A percentile compares a stretch with the other conserved stretches of the same genome.
Evolutionary conservation across 2,888 invertebrate genomes (phyloP).

Genomic region (Taenaris catops): DNA sequence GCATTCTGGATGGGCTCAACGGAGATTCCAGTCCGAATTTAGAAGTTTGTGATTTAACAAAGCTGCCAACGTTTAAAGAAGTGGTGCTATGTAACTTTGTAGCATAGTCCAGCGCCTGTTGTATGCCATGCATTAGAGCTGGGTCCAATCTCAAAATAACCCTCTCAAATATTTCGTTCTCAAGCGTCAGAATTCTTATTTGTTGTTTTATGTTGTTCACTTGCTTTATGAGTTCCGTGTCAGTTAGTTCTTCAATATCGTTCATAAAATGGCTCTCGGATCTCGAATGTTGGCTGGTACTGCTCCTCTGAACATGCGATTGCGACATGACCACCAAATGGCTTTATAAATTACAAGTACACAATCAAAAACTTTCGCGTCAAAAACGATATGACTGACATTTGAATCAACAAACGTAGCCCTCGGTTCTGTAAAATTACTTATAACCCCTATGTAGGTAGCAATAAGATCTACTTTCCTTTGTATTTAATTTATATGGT

Average conservation of each 20-base stretch:
- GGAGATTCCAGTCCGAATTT: constrained; percentile 40
- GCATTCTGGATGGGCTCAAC: constrained; percentile 43
- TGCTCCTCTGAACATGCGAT: constrained; percentile 35
- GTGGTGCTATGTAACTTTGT: constrained; percentile 43
- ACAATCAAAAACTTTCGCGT: constrained; percentile 11
- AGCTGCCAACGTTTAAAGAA: constrained; percentile 41
- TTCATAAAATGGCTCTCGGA: constrained; percentile 43
- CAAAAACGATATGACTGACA: not conserved
- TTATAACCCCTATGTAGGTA: not conserved
- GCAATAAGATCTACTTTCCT: constrained; percentile 8
- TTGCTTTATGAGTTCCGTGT: constrained; percentile 49
- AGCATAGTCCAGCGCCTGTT: constrained; percentile 59
- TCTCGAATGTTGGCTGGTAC: constrained; percentile 47
- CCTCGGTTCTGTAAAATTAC: not conserved
- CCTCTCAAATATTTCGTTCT: constrained; percentile 75
- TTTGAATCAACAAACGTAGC: not conserved
- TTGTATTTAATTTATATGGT: not conserved
- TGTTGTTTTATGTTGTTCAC: constrained; percentile 49
- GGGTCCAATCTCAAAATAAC: constrained; percentile 68
- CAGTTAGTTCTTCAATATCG: constrained; percentile 46
- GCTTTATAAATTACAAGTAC: constrained; percentile 3
- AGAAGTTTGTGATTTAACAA: constrained; percentile 46
- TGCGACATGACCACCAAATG: constrained; percentile 23
- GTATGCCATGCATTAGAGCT: constrained; percentile 59
- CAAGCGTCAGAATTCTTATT: constrained; percentile 49